A percentile compares a stretch with the other conserved stretches of the same genome.
These are phyloP conservation scores for Siniperca chuatsi DNA, from an alignment of 2,113 vertebrate genomes.

Conservation along the genomic window DNA sequence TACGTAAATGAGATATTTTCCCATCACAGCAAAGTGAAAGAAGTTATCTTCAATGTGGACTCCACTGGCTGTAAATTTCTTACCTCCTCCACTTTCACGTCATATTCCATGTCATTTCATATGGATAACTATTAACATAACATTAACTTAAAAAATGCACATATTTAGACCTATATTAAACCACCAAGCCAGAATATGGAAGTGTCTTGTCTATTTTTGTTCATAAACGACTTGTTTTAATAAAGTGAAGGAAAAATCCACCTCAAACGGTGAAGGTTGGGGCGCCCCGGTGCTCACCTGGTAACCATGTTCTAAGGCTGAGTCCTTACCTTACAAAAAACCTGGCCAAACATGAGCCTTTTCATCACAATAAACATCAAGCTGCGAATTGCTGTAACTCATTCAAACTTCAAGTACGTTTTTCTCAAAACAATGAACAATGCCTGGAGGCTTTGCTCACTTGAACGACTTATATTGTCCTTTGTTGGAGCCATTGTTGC, in stretches of 20 bases:
- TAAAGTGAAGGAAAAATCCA: neutral
- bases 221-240: too few relatives aligned
- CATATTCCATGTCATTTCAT: neutral
- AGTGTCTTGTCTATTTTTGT: neutral
- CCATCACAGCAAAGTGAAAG: neutral
- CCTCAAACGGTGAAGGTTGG: too few relatives aligned
- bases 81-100: neutral
- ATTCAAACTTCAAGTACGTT: neutral
- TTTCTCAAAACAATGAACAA: neutral
- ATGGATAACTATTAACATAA: too few relatives aligned
- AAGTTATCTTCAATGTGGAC: neutral
- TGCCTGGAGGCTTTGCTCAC: neutral
- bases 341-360: neutral
- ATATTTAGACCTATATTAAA: neutral
- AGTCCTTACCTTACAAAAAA: too few relatives aligned
- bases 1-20: neutral
- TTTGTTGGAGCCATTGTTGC: neutral
- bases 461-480: neutral
- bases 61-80: neutral
- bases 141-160: neutral
- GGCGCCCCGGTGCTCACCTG: too few relatives aligned
- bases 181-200: neutral
- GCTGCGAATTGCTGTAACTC: neutral
- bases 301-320: too few relatives aligned
- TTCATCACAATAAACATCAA: neutral